These are phyloP conservation scores for Adelphocoris suturalis DNA, from an alignment of 2,888 invertebrate genomes.

Conservation along the genomic window DNA sequence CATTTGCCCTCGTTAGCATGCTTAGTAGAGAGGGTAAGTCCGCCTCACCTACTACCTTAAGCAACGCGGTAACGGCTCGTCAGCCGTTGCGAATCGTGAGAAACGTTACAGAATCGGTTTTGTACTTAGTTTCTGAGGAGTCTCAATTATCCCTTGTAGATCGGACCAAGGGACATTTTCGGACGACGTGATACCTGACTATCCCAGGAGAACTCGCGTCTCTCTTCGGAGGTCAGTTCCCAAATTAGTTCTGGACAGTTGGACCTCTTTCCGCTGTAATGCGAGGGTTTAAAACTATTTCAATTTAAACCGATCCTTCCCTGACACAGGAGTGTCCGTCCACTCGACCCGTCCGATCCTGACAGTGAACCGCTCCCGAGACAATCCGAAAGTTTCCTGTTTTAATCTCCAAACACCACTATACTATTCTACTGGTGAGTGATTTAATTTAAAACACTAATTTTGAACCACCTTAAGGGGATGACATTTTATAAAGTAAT, in stretches of 20 bases:
- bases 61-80: slow-evolving; percentile 1
- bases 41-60: not conserved
- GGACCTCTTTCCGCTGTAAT: slow-evolving; percentile 37
- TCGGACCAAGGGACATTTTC: not conserved
- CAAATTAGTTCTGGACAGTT: not conserved
- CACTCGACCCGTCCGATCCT: not conserved
- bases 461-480: too few species aligned
- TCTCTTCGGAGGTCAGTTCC: not conserved
- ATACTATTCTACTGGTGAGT: too few species aligned
- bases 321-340: not conserved
- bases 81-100: not conserved
- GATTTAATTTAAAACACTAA: too few species aligned
- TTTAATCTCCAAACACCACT: not conserved
- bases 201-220: not conserved
- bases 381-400: not conserved
- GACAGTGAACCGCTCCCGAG: not conserved
- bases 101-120: not conserved
- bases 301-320: slow-evolving; percentile 15
- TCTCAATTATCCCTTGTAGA: slow-evolving; percentile 29
- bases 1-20: slow-evolving; percentile 52
- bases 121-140: not conserved
- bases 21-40: not conserved
- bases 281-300: slow-evolving; percentile 48
- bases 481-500: too few species aligned
- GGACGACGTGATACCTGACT: slow-evolving; percentile 19